phyloP scores from a whole-genome alignment of 2,888 invertebrate genomes.

The Leptogaster cylindrica region DNA sequence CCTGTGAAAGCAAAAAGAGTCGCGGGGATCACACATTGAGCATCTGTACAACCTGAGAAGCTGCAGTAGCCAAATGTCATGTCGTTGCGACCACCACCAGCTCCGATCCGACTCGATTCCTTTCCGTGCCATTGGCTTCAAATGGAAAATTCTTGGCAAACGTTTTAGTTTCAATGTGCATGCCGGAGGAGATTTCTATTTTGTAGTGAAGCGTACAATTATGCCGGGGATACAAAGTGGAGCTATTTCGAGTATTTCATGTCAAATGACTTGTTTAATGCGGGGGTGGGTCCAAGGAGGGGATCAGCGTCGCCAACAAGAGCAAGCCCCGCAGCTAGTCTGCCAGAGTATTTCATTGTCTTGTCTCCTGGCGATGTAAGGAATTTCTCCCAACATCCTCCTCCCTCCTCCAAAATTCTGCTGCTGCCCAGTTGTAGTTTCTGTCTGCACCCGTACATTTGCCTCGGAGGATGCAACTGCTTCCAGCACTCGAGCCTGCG shows the following conservation, averaged over 20 bases:
- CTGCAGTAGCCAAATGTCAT: conserved; percentile 10
- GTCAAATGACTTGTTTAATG: conserved; percentile 40
- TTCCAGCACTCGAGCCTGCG: no score
- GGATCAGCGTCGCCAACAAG: background rate
- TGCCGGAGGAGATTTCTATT: conserved; percentile 23
- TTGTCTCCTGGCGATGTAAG: conserved; percentile 17
- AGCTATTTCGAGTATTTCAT: conserved; percentile 44
- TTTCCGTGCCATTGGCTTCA: conserved; percentile 32
- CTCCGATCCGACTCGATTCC: conserved; percentile 20
- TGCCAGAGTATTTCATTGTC: conserved; percentile 24
- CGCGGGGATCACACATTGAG: background rate
- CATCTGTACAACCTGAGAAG: background rate
- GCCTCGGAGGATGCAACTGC: no score
- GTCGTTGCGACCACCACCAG: background rate
- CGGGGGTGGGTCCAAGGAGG: background rate
- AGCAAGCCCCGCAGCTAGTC: conserved; percentile 14
- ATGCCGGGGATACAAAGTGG: conserved; percentile 43
- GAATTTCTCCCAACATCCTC: no score
- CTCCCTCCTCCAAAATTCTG: no score
- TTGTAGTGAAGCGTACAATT: conserved; percentile 29
- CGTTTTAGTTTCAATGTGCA: conserved; percentile 10
- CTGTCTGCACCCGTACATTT: no score
- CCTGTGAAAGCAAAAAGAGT: conserved; percentile 13
- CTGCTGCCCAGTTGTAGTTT: no score
- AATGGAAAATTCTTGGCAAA: conserved; percentile 36